A percentile compares a stretch with the other conserved stretches of the same genome.
These are phyloP conservation scores for Liodrosophila aerea DNA, from an alignment of 2,888 invertebrate genomes.

Conservation along the genomic window DNA sequence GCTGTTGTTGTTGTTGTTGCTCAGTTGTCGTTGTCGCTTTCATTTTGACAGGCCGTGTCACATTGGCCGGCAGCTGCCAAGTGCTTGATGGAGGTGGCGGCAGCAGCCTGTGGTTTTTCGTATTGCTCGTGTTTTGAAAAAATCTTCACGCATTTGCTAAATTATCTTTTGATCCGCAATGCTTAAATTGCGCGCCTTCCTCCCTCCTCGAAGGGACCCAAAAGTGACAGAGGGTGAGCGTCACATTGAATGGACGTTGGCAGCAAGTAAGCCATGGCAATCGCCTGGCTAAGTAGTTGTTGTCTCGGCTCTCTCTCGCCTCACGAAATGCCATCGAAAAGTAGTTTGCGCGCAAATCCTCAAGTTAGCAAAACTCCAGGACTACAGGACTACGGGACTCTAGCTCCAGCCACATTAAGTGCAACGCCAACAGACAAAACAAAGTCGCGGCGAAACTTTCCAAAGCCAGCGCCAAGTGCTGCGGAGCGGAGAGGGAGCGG, in stretches of 20 bases:
- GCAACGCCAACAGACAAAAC: conserved; percentile 66
- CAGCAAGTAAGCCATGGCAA: conserved; percentile 72
- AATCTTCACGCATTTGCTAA: conserved; percentile 80
- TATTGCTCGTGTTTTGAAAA: conserved; percentile 56
- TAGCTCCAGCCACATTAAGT: conserved; percentile 59
- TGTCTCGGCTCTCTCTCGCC: conserved; percentile 62
- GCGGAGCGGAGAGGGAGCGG: conserved; percentile 49
- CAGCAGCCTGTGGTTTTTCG: conserved; percentile 21
- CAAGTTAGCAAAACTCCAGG: conserved; percentile 70
- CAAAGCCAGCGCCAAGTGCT: conserved; percentile 59
- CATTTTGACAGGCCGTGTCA: conserved; percentile 73
- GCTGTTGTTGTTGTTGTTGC: conserved; percentile 31
- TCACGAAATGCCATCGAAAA: conserved; percentile 59
- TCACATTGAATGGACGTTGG: conserved; percentile 40
- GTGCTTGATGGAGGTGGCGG: conserved; percentile 25
- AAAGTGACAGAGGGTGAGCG: conserved; percentile 33
- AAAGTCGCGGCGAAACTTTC: conserved; percentile 62
- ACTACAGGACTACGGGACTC: conserved; percentile 4
- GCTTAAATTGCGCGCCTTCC: conserved; percentile 63
- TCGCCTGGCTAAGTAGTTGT: conserved; percentile 80
- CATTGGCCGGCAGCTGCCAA: conserved; percentile 47
- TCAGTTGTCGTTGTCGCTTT: conserved; percentile 65
- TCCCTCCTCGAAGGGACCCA: neutral
- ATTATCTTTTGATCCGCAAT: conserved; percentile 81
- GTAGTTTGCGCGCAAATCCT: conserved; percentile 79